These are phyloP conservation scores for Pseudotriccus pelzelni DNA, from an alignment of 2,797 vertebrate species.

Conservation along the genomic window DNA sequence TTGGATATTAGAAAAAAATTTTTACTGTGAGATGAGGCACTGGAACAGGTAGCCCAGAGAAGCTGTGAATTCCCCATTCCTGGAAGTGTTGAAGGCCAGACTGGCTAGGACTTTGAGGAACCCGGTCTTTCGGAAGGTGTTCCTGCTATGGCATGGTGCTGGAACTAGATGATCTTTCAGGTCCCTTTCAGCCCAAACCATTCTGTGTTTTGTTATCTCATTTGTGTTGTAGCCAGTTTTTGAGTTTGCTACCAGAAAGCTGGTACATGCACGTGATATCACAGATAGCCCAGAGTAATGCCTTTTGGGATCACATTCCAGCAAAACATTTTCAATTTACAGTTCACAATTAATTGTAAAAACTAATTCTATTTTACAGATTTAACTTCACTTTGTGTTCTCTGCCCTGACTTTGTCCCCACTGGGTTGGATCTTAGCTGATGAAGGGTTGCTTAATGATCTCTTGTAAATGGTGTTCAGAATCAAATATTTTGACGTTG, in stretches of 20 bases:
- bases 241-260: neutral
- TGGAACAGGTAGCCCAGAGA: neutral
- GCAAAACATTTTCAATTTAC: neutral
- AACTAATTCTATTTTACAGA: accelerated
- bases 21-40: neutral
- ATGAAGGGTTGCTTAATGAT: neutral
- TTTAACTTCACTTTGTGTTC: neutral
- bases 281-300: neutral
- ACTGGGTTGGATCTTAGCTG: neutral
- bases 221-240: neutral
- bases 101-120: neutral
- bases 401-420: neutral
- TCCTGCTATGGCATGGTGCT: neutral
- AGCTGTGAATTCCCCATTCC: neutral
- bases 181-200: neutral
- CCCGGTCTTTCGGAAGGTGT: neutral
- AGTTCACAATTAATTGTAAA: neutral
- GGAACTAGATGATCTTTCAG: neutral
- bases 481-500: neutral
- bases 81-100: neutral
- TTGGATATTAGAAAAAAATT: neutral
- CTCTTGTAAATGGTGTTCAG: neutral
- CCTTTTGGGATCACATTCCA: neutral
- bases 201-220: neutral
- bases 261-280: neutral